phyloP scores from a whole-genome alignment of 2,888 invertebrate species.

The Anodontia alba region DNA sequence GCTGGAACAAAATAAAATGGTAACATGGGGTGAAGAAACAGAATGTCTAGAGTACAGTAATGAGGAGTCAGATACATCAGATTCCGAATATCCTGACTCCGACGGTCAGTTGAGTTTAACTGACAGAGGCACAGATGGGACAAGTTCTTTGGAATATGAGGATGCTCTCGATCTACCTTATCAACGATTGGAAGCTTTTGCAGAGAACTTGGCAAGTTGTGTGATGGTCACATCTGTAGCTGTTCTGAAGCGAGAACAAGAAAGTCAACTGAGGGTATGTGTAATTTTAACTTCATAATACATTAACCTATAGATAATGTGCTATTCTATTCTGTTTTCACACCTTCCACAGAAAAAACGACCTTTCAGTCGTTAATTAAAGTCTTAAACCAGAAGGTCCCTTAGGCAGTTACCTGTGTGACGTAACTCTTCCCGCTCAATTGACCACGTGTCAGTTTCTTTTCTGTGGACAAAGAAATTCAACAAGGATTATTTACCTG shows the following conservation, averaged over 20 bases:
- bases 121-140: background rate
- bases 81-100: background rate
- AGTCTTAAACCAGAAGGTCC: too few relatives aligned
- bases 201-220: constrained; percentile 67
- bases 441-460: too few relatives aligned
- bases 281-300: too few relatives aligned
- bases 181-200: constrained; percentile 68
- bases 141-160: constrained; percentile 63
- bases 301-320: too few relatives aligned
- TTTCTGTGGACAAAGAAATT: too few relatives aligned
- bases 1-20: constrained; percentile 53
- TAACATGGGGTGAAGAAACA: constrained; percentile 55
- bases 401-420: too few relatives aligned
- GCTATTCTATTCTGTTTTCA: too few relatives aligned
- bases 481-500: too few relatives aligned
- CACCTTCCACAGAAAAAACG: too few relatives aligned
- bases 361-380: too few relatives aligned
- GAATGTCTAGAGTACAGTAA: constrained; percentile 44
- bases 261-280: constrained; percentile 58
- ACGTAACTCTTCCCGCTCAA: too few relatives aligned
- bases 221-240: constrained; percentile 67
- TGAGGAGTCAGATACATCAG: constrained; percentile 23
- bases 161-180: constrained; percentile 71
- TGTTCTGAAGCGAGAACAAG: constrained; percentile 59
- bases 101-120: background rate